Base-by-base conservation (phyloP, 2,113 vertebrate genomes). In the Murina feae region DNA sequence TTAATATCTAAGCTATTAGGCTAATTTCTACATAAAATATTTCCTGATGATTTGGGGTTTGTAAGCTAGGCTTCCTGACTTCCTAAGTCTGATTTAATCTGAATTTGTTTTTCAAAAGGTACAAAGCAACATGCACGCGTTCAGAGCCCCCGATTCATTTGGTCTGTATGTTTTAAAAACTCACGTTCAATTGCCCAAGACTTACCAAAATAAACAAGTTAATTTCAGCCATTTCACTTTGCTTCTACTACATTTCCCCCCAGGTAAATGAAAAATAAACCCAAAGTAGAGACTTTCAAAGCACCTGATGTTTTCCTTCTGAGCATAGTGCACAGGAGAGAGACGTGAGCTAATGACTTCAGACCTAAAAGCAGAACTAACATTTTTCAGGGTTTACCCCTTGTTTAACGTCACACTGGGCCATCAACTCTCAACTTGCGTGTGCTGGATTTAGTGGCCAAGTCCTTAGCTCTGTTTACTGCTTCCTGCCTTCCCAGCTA, bases 201-300 rank as follows among this genome's bases (percentile, higher is more conserved):
- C 53, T 91, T 94, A 87, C 23, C 21, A 81, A 65, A 14, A 71
- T 86, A 76, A 89, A 71, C 30, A 74, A 65, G 14, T 63, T 69
- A 71, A 92, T 60, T 93, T 93, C 39, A 84, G 1, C 51, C 76
- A 21, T 72, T n/a, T 90, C 16, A 78, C 5, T 95, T 91, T 84
- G 30, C 21, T 55, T 82, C 28, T 66, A 68, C 53, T 28, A 87
- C 55, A 80, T 76, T 78, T 51, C 9, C 18, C 18, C 28, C 21
- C 18, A 71, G 71, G 80, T 79, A 79, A 85, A 23, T 81, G 32
- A 82, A 92, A 88, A 95, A 51, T 86, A 82, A 68, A 55, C 32
- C 82, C 68, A 85, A 55, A 58, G 17, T 83, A 60, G 10, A 78
- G 5, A 78, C 9, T 75, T 82, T 74, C 0, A 90, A 17, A 92